Base-by-base conservation (phyloP, 2,888 invertebrate species). In the Alentia gelatinosa region DNA sequence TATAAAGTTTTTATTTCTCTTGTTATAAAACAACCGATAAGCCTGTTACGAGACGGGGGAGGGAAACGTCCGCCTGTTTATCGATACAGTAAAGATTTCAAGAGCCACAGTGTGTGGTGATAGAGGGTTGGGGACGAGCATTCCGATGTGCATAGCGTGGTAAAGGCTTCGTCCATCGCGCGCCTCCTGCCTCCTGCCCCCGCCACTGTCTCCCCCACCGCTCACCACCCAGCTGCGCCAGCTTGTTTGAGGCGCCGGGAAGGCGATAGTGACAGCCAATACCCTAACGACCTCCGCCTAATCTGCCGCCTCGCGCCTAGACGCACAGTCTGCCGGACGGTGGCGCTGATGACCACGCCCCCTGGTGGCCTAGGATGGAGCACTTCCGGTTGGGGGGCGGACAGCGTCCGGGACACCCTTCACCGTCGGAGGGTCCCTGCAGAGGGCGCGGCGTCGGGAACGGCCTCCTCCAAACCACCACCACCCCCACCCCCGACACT, bases 241-340 rank as follows among this genome's bases (percentile, higher is more conserved):
- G n/a, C 89, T n/a, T 89, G 63, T 89, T 89, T 30, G 89, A 63
- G 37, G 1, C 56, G 1, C 50, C 0, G n/a, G 63, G 33, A 15
- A 63, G 37, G 83, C 39, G 47, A 79, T 40, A 79, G 90, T 90
- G 90, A 90, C 90, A 79, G 90, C 74, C 42, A 90, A 90, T 90
- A 90, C 90, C 74, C 74, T 90, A 79, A 90, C 75, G 90, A 79
- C 90, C 35, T 35, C n/a, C 75, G 90, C 42, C 79, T 75, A 47
- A 90, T 90, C 75, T 89, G 89, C 26, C 30, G 37, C 42, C 30
- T 9, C 7, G 86, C 47, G 30, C 47, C 42, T 30, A n/a, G 47
- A 1, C 47, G 26, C 9, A 50, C 50, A 47, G 47, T 33, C 37
- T 15, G 39, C 79, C 79, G 79, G 79, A 79, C 35, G 79, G 79